Base-by-base conservation (phyloP, 2,113 vertebrate genomes). In the Nycticryphes semicollaris region DNA sequence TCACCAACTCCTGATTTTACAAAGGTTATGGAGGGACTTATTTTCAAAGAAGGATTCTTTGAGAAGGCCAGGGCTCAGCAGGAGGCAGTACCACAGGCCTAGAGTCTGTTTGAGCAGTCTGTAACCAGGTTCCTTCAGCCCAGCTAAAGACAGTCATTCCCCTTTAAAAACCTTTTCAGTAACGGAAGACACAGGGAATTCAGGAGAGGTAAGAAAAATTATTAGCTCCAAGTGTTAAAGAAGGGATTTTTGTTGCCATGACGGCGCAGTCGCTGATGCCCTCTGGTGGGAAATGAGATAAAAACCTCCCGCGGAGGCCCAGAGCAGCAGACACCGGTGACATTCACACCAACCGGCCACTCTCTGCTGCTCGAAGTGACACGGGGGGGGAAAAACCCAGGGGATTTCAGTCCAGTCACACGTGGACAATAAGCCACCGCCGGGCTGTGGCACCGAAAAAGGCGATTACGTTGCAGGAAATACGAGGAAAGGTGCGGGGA, bases 331-430 rank as follows among this genome's bases (percentile, higher is more conserved):
- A 3, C 45, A 13, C 3, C 0, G 1, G 21, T 12, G 21, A 2
- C 11, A 53, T 35, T 23, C 17, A 7, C 7, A 2, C 67, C 33
- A 39, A 16, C 20, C 1, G 1, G 41, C 51, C 28, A 7, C 10
- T 10, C 7, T n/a, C 17, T 0, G 1, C 5, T 0, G 7, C 31
- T 35, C 35, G 14, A 39, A 35, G 35, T 3, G 12, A 5, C 7
- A 0, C 0, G 12, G 31, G 67, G 31, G 67, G 60, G 63, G 59
- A 6, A 50, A 67, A 82, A 6, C 21, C 9, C 13, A 5, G 33
- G 41, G 56, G 50, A 20, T 43, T 83, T 83, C 2, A 83, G 60
- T 11, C 48, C 45, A 12, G 50, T 4, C 30, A 24, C 66, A 91
- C 2, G 9, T 12, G 51, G 57, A 35, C 33, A 35, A 27, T 41